Evolutionary conservation across 2,113 vertebrate genomes (phyloP), one percentile per base, ranked within the genome.

Genomic region (Syngnathoides biaculeatus): DNA sequence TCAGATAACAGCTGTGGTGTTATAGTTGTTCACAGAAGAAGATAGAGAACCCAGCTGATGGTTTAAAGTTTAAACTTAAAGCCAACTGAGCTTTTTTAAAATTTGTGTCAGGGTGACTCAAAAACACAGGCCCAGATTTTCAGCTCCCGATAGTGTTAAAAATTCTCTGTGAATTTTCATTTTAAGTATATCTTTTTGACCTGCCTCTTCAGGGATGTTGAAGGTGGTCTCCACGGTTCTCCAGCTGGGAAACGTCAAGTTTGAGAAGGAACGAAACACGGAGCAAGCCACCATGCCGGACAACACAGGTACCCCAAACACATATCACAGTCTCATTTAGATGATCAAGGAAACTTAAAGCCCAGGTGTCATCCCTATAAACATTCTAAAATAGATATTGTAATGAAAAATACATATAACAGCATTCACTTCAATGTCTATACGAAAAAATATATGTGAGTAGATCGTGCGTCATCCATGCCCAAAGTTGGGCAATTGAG

Each of bases 201-300:
- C 35, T 57, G 53, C 52, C 72, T 7, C 13, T 72, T 2, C 90
- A 98, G 96, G 94, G 39, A 92, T 98, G 77, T 39, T 98, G 84
- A 98, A 88, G 81, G 93, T 98, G 1, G 95, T 97, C 26, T 98
- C 96, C 2, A 94, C 94, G 0, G 95, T 98, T 62, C 92, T 98
- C 2, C 95, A 98, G 63, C 91, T 98, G 19, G 96, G 96, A 2
- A 98, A 98, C 66, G 92, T 98, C 11, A 93, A 93, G 83, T 97
- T 98, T 89, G 96, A 97, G 86, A 98, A 95, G 79, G 96, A 98
- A 76, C 94, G 95, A 78, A 97, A 95, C 85, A 97, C 93, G 13
- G 96, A 98, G 84, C 96, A 98, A 84, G 96, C 96, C 0, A 94
- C 94, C 53, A 96, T 98, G 96, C 95, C 95, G 0, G 96, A 98